Base-by-base conservation (phyloP, 2,888 invertebrate species). In the Ormia ochracea region DNA sequence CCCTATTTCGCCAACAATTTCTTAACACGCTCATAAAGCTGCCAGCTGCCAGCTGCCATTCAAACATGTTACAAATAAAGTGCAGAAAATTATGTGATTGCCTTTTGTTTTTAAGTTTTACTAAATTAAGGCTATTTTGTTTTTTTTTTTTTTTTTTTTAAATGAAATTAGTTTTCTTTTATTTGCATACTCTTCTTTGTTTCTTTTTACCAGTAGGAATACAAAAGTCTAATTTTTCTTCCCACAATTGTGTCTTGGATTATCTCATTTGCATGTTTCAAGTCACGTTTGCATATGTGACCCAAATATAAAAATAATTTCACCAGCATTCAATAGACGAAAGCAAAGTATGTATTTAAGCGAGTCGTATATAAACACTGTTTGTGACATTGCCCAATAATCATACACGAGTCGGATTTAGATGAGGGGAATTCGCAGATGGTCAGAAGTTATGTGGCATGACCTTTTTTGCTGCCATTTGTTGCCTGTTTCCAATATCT, bases 241-340 rank as follows among this genome's bases (percentile, higher is more conserved):
- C 6, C 5, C 7, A 69, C 17, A 26, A 17, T 26, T 9, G 17
- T 58, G 6, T 38, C 50, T 58, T 26, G n/a, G 26, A 56, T 21
- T 59, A 78, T 43, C 66, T 73, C 66, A 73, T 68, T 68, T 78
- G 48, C 68, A 78, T 73, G 61, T 73, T 45, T 48, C 68, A 45
- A 73, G 78, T 78, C 73, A 78, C 68, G 78, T 78, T 68, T 48
- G 5, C 48, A 73, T 61, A 68, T 78, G 61, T 68, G 78, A 63
- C 61, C 61, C 12, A 65, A 78, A 73, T 68, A 31, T n/a, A 36
- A 65, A 61, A 36, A 48, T 21, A 59, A 14, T n/a, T 23, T 58
- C 12, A 45, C 70, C 33, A 19, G 59, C 56, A 45, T 65, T 59
- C 52, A 36, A 75, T 58, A 68, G 50, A 9, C 14, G 10, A 54